These are phyloP conservation scores for Lithophane socia DNA, from an alignment of 2,888 invertebrate species.

Conservation along the genomic window DNA sequence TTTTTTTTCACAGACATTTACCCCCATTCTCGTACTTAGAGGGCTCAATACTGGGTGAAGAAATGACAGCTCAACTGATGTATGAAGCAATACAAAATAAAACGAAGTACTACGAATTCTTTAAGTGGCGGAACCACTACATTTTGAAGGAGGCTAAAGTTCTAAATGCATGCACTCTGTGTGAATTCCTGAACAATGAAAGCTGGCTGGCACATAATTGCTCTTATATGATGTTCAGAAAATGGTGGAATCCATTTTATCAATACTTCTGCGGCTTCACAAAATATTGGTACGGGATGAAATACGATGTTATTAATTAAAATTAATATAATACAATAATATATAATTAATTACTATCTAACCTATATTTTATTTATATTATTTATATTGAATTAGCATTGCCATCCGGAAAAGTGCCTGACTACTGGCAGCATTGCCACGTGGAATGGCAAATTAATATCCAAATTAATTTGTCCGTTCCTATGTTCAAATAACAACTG, in stretches of 20 bases:
- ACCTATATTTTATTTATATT: neutral
- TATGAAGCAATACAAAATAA: conserved; percentile 71
- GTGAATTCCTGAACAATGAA: conserved; percentile 75
- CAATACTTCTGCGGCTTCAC: conserved; percentile 63
- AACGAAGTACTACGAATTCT: conserved; percentile 76
- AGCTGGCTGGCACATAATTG: conserved; percentile 68
- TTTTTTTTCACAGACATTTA: conserved; percentile 71
- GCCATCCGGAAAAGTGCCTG: neutral
- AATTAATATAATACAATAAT: too few species aligned
- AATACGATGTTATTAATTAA: neutral
- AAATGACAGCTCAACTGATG: conserved; percentile 74
- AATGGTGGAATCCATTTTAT: conserved; percentile 81
- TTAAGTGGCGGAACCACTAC: conserved; percentile 81
- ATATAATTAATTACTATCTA: neutral
- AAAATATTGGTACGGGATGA: conserved; percentile 3
- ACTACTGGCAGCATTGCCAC: neutral
- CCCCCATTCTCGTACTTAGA: conserved; percentile 79
- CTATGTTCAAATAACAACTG: neutral
- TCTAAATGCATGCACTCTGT: conserved; percentile 77
- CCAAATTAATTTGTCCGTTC: neutral
- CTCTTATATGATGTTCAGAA: conserved; percentile 71
- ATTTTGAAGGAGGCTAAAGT: conserved; percentile 66
- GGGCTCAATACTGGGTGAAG: conserved; percentile 67
- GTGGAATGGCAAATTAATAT: neutral
- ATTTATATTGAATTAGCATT: too few species aligned